Conservation (phyloP, 2,113 vertebrate genomes). For the Columba livia region DNA sequence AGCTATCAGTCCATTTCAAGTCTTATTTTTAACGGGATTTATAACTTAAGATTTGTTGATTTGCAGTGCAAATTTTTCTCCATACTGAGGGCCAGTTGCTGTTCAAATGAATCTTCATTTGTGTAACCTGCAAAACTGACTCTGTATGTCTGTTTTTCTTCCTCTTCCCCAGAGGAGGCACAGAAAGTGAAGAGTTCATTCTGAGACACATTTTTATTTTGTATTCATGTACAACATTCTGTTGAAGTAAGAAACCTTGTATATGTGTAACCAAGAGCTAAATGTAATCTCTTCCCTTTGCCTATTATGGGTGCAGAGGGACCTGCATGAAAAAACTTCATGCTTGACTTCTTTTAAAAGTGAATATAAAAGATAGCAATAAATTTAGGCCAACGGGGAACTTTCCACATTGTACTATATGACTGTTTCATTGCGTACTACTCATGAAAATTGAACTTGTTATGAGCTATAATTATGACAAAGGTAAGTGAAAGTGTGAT, state of each 20-base stretch:
- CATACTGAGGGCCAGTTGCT: neutral
- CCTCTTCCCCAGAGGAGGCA: neutral
- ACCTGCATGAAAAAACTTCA: slow-evolving; percentile 48
- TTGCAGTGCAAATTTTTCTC: neutral
- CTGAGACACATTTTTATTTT: neutral
- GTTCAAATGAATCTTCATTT: neutral
- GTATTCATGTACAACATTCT: neutral
- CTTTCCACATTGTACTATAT: neutral
- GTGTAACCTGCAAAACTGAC: neutral
- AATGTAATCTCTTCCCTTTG: neutral
- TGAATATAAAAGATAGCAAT: slow-evolving; percentile 33
- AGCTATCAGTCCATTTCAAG: neutral
- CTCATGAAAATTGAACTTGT: slow-evolving; percentile 62
- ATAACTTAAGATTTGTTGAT: neutral
- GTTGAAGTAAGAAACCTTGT: neutral
- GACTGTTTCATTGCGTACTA: neutral
- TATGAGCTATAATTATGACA: slow-evolving; percentile 68
- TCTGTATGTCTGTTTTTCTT: neutral
- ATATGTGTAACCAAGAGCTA: neutral
- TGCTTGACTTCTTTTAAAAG: slow-evolving; percentile 26
- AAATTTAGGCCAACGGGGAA: slow-evolving; percentile 24
- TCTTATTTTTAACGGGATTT: neutral
- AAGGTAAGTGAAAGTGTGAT: slow-evolving; percentile 57
- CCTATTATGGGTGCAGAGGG: neutral
- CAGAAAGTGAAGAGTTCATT: neutral